Evolutionary conservation across 1,140 invertebrate genomes (phyloP), one percentile per base, ranked within the genome.

Genomic region (Drosophila lacertosa): DNA sequence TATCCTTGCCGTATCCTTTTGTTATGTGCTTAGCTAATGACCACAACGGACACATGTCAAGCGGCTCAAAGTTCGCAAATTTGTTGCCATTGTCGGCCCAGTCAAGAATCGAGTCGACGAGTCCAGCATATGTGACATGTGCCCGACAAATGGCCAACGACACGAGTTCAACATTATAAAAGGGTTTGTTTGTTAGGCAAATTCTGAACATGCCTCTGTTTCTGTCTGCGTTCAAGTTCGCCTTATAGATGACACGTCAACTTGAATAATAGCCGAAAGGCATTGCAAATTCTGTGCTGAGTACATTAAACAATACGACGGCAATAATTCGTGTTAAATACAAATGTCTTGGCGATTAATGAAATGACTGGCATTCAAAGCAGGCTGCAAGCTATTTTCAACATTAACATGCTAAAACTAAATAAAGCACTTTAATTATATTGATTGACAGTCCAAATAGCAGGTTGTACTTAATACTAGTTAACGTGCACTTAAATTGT

Each of bases 21-120:
- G 32, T 64, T 55, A 13, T 54, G 47, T 63, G 48, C 48, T 16
- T 24, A 39, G 32, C 48, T 77, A 68, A 78, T 63, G 77, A 58
- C 75, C 57, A 54, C 59, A 69, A 45, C 33, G 50, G 62, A 78
- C 75, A 78, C 62, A 78, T 77, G 68, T 77, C 75, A 78, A 58
- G 65, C 40, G 29, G 62, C 22, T 53, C 37, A 57, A 75, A 74
- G 29, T 47, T 53, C 44, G 62, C 45, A 68, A 77, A 73, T 78
- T 78, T 78, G 57, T 59, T 40, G 42, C 62, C 67, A 77, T 77
- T 71, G 70, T 65, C 48, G 57, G 71, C 1, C 37, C 16, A 60
- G 55, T 37, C 24, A 22, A 35, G 13, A 24, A 9, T 18, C n/a
- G 15, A 22, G 15, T 40, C 15, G n/a, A 7, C 33, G 37, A 20